Evolutionary conservation across 35 echinoderm and acorn worm species (phyloP), one percentile per base, ranked within the genome.

Genomic region (Acanthaster planci): DNA sequence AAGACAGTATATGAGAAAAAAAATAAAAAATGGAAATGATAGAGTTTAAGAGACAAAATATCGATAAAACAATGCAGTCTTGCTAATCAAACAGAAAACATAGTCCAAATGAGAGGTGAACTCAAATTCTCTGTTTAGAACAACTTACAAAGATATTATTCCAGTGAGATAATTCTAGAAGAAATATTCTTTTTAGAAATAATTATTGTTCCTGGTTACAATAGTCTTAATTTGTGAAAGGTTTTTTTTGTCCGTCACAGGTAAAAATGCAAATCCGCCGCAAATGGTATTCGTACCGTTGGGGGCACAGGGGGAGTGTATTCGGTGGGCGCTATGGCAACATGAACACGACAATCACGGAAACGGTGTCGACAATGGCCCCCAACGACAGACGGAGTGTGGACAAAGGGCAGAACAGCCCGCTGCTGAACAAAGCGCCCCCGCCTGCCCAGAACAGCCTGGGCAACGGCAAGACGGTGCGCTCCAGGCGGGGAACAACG

Each of bases 211-310:
- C 42, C 4, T 47, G 42, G 12, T 6, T 47, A 6, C 12, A 47
- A n/a, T n/a, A 47, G 42, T 47, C 42, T 47, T n/a, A n/a, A 47
- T 47, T 47, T 27, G 60, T 18, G 4, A 17, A 68, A 17, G 3
- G n/a, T 27, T 68, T 23, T 4, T 5, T 3, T 7, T 27, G 5
- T 23, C 22, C 42, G 18, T 79, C 42, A 30, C 77, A 89, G 87
- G 87, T 89, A 29, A 89, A 89, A 89, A 84, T 89, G 87, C 87
- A 89, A 67, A 77, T 89, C 34, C 80, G 67, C 19, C 79, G 87
- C 26, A 89, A 89, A 40, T 89, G 87, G 87, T 83, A 83, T 54
- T 81, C 87, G 16, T 81, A 84, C 40, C 80, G 80, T 19, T 89
- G 80, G 80, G 81, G 87, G 53, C 87, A 80, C 7, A 47, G 80